Evolutionary conservation across 2,797 vertebrate genomes (phyloP).

Genomic region (Avahi laniger): DNA sequence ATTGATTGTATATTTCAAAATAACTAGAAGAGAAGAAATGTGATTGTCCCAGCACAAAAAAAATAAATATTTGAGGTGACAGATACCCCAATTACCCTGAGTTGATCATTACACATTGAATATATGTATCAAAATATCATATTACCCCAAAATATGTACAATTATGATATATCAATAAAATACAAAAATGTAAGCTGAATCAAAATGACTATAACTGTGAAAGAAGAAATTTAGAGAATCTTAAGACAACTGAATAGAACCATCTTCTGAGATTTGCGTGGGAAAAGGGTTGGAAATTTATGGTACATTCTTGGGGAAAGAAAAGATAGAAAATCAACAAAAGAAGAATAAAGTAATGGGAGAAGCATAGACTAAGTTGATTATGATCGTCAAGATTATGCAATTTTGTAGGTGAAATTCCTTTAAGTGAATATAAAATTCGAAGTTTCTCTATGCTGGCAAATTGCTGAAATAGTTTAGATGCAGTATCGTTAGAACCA

Average conservation of each 20-base stretch:
- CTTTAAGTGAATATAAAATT: not conserved
- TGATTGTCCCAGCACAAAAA: no score
- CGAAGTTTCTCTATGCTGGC: not conserved
- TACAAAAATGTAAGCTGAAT: not conserved
- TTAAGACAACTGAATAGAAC: not conserved
- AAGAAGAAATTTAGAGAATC: not conserved
- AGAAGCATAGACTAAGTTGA: not conserved
- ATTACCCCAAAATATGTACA: no score
- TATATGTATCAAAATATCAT: no score
- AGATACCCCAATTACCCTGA: no score
- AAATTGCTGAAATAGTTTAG: not conserved
- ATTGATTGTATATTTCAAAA: no score
- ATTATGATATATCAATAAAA: no score
- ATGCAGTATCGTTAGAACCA: not conserved
- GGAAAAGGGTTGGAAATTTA: not conserved
- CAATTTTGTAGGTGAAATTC: not conserved
- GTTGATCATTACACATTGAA: no score
- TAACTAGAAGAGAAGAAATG: no score
- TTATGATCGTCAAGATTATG: not conserved
- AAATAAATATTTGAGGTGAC: no score
- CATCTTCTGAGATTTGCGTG: not conserved
- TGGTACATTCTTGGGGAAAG: not conserved
- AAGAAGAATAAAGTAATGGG: not conserved
- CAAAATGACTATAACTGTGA: not conserved
- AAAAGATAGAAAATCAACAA: not conserved